Evolutionary conservation across 2,113 vertebrate genomes (phyloP).

Genomic region (Clarias macrocephalus): DNA sequence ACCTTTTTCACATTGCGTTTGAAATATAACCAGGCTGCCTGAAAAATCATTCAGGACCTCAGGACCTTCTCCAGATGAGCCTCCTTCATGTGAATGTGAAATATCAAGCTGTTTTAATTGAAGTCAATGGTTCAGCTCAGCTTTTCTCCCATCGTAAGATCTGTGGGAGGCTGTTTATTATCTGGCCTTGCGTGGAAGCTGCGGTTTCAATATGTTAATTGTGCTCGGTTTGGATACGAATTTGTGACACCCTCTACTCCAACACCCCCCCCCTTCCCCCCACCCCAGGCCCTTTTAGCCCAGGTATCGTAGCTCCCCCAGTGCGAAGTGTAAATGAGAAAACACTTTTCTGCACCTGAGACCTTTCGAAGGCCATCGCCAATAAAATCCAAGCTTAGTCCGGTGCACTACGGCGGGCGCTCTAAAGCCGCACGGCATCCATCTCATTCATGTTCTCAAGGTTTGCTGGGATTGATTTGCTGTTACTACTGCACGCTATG

Average conservation of each 20-base stretch:
- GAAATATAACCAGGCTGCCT: neutral
- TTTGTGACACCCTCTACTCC: conserved; percentile 4
- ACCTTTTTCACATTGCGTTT: neutral
- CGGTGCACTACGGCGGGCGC: neutral
- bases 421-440: conserved; percentile 8
- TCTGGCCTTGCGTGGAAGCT: neutral
- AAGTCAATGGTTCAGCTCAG: conserved; percentile 44
- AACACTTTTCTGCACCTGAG: conserved; percentile 2
- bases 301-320: neutral
- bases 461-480: conserved; percentile 12
- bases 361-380: conserved; percentile 12
- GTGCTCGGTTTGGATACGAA: neutral
- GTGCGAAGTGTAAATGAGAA: conserved; percentile 34
- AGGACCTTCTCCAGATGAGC: neutral
- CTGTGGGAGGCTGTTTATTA: conserved; percentile 33
- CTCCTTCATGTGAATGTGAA: conserved; percentile 1
- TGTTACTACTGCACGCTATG: neutral
- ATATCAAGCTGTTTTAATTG: conserved; percentile 44
- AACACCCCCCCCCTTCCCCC: too few relatives aligned
- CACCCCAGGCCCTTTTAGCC: neutral
- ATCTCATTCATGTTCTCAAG: conserved; percentile 1
- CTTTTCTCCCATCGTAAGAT: neutral
- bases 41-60: neutral
- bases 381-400: conserved; percentile 19
- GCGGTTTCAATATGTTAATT: conserved; percentile 29